Conservation (phyloP, 1,140 invertebrate genomes). For the Papilio glaucus region DNA sequence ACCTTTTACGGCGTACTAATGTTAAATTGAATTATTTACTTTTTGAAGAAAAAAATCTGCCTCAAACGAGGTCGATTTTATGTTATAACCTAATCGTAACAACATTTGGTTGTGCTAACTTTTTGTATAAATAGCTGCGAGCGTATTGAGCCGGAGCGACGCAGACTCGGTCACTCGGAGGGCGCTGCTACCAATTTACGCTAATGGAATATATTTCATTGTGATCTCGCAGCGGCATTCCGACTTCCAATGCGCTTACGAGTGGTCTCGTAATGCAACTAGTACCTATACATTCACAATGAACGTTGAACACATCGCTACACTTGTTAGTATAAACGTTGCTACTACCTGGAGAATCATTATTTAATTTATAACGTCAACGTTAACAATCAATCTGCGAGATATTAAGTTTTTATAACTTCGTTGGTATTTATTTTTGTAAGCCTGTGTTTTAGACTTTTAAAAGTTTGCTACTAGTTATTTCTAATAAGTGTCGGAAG, state of each 20-base stretch:
- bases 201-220: slow-evolving; percentile 80
- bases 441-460: no score
- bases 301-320: neutral
- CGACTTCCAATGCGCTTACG: slow-evolving; percentile 46
- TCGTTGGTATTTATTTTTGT: no score
- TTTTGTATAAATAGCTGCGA: slow-evolving; percentile 26
- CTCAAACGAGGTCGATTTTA: slow-evolving; percentile 36
- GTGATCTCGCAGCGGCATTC: slow-evolving; percentile 59
- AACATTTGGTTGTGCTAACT: slow-evolving; percentile 21
- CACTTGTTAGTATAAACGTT: neutral
- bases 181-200: slow-evolving; percentile 69
- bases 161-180: slow-evolving; percentile 57
- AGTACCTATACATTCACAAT: slow-evolving; percentile 23
- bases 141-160: slow-evolving; percentile 39
- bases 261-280: slow-evolving; percentile 48
- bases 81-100: slow-evolving; percentile 26
- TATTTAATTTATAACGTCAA: no score
- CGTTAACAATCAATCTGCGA: no score
- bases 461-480: no score
- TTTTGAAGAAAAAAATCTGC: slow-evolving; percentile 43
- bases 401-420: no score
- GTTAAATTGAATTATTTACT: slow-evolving; percentile 53
- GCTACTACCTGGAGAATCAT: no score
- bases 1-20: slow-evolving; percentile 58
- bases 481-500: no score